Evolutionary conservation across 2,888 invertebrate genomes (phyloP).

Genomic region (Acleris literana): DNA sequence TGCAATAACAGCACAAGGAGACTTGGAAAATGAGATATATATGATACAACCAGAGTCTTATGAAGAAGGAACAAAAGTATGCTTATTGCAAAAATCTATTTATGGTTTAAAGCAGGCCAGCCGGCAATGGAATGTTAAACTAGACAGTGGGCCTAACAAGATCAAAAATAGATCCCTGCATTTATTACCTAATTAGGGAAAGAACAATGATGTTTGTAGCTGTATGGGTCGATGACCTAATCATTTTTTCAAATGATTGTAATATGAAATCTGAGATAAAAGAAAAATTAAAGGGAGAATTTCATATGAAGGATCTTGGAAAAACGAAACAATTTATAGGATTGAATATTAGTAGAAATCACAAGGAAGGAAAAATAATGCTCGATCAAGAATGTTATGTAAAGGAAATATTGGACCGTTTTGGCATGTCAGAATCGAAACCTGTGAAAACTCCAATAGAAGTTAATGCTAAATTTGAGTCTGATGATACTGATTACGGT

Average conservation of each 20-base stretch:
- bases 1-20: conserved; percentile 40
- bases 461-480: conserved; percentile 28
- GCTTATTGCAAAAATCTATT: conserved; percentile 37
- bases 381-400: conserved; percentile 40
- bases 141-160: conserved; percentile 39
- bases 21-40: conserved; percentile 42
- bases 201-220: conserved; percentile 41
- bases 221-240: conserved; percentile 43
- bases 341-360: conserved; percentile 3
- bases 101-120: conserved; percentile 42
- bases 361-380: not conserved
- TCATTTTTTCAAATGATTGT: conserved; percentile 37
- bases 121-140: conserved; percentile 42
- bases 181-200: conserved; percentile 34
- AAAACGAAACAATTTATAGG: conserved; percentile 31
- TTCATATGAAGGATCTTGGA: conserved; percentile 41
- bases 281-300: conserved; percentile 40
- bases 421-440: conserved; percentile 41
- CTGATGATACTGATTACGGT: conserved; percentile 19
- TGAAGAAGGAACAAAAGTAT: conserved; percentile 38
- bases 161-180: conserved; percentile 44
- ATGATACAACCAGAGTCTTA: conserved; percentile 36
- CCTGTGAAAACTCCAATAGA: conserved; percentile 39
- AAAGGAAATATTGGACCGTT: conserved; percentile 31
- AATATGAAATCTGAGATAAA: conserved; percentile 1